These are phyloP conservation scores for Phragmatobia fuliginosa DNA, from an alignment of 2,888 invertebrate genomes.

Conservation along the genomic window DNA sequence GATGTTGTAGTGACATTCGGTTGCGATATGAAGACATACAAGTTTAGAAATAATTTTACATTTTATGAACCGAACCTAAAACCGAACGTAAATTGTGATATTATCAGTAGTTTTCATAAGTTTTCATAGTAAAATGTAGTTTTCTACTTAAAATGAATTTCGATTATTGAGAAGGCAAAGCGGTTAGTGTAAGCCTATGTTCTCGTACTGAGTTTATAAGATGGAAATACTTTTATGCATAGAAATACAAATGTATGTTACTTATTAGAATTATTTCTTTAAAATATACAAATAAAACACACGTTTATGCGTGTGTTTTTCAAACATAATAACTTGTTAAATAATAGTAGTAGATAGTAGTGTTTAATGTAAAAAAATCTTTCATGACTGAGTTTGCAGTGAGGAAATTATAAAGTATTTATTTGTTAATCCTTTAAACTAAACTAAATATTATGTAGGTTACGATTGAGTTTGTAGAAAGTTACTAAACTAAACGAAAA, in stretches of 20 bases:
- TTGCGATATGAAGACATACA: slow-evolving; percentile 22
- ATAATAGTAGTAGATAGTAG: not conserved
- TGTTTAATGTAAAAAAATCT: not conserved
- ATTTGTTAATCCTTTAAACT: not conserved
- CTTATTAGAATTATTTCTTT: not conserved
- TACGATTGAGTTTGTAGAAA: too few species aligned
- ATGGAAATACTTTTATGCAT: not conserved
- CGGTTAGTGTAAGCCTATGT: not conserved
- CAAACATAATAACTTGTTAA: not conserved
- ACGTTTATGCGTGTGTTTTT: not conserved
- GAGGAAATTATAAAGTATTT: not conserved
- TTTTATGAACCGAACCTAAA: not conserved
- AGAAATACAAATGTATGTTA: not conserved
- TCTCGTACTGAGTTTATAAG: not conserved
- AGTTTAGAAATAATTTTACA: not conserved
- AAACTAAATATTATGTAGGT: not conserved
- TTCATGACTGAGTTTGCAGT: not conserved
- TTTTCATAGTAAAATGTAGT: not conserved
- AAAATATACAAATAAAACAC: not conserved
- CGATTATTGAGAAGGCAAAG: not conserved
- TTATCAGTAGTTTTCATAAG: not conserved
- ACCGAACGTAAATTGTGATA: not conserved
- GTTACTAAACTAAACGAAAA: too few species aligned
- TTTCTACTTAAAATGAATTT: not conserved
- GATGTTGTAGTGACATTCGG: slow-evolving; percentile 26